phyloP scores from a whole-genome alignment of 2,113 vertebrate genomes.

The Albula glossodonta region DNA sequence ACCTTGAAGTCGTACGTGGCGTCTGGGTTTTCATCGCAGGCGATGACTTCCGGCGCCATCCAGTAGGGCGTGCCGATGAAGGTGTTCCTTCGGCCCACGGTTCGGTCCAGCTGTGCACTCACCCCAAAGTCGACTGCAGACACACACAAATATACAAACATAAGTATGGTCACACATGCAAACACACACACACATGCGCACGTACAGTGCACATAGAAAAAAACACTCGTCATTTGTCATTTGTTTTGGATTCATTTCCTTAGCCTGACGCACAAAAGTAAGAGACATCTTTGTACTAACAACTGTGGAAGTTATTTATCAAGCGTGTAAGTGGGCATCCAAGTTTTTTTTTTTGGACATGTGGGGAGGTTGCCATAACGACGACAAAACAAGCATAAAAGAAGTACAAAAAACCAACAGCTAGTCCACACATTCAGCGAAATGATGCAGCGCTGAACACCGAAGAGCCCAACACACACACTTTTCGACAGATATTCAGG shows the following conservation, averaged over 20 bases:
- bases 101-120: conserved; percentile 67
- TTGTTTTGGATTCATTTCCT: no score
- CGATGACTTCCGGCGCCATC: conserved; percentile 84
- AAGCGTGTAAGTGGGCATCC: background rate
- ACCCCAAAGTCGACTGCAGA: conserved; percentile 26
- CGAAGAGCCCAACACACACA: background rate
- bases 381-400: background rate
- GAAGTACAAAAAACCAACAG: background rate
- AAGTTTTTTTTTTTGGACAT: background rate
- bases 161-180: conserved; percentile 78
- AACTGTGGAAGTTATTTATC: background rate
- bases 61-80: conserved; percentile 84
- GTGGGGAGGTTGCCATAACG: background rate
- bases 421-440: background rate
- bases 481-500: background rate
- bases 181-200: conserved; percentile 8
- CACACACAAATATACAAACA: conserved; percentile 53
- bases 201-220: background rate
- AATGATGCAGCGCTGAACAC: background rate
- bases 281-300: background rate
- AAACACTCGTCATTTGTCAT: background rate
- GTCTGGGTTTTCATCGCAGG: conserved; percentile 80
- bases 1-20: conserved; percentile 85
- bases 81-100: conserved; percentile 79
- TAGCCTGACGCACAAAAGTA: background rate